phyloP scores from a whole-genome alignment of 2,888 invertebrate genomes.

The Stomorhina lunata region DNA sequence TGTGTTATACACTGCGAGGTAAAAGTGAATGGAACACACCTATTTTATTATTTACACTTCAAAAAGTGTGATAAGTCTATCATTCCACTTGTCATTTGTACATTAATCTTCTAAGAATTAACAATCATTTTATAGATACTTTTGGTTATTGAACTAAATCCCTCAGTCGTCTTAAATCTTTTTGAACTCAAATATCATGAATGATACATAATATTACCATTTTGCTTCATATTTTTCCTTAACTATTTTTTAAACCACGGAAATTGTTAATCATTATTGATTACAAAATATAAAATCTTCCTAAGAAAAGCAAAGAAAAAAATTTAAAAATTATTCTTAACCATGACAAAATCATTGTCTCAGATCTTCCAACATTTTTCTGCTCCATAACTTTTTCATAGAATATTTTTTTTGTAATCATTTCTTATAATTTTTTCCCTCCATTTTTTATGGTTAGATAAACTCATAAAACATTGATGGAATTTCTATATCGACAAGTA shows the following conservation, averaged over 20 bases:
- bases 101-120: too few relatives aligned
- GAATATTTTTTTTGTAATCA: slow-evolving; percentile 7
- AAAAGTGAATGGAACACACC: too few relatives aligned
- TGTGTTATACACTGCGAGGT: too few relatives aligned
- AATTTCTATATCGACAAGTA: too few relatives aligned
- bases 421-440: background rate
- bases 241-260: background rate
- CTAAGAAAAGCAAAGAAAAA: background rate
- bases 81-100: too few relatives aligned
- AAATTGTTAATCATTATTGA: slow-evolving; percentile 38
- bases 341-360: slow-evolving; percentile 12
- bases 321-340: background rate
- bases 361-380: background rate
- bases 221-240: too few relatives aligned
- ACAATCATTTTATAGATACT: background rate
- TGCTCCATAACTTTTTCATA: background rate
- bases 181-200: too few relatives aligned
- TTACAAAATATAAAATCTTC: slow-evolving; percentile 15
- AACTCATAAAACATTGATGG: slow-evolving; percentile 51
- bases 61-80: too few relatives aligned
- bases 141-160: background rate
- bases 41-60: too few relatives aligned
- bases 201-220: background rate
- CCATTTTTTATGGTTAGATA: slow-evolving; percentile 14
- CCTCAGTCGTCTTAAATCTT: background rate